Evolutionary conservation across 2,797 vertebrate genomes (phyloP).

Genomic region (Diplodus puntazzo): DNA sequence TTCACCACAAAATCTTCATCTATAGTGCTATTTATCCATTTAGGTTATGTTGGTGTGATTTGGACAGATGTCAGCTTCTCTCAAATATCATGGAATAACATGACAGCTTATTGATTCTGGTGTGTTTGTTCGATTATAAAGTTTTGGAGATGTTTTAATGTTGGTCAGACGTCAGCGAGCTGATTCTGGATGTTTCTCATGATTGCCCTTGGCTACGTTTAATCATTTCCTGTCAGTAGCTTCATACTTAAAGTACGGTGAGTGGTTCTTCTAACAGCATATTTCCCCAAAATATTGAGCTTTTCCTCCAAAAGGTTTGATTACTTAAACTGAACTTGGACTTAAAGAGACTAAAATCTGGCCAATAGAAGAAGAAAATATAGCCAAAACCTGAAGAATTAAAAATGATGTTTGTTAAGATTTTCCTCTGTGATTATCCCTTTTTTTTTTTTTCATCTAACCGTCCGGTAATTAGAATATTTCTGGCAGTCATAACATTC

Average conservation of each 20-base stretch:
- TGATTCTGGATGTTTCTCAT: too few relatives aligned
- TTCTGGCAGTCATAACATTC: background rate
- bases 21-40: too few relatives aligned
- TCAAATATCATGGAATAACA: too few relatives aligned
- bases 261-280: background rate
- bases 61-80: too few relatives aligned
- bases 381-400: slow-evolving; percentile 2
- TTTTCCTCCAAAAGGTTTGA: background rate
- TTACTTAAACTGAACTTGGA: background rate
- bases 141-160: background rate
- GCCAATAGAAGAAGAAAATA: background rate
- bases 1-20: too few relatives aligned
- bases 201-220: background rate
- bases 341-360: background rate
- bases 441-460: slow-evolving; percentile 19
- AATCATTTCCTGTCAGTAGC: too few relatives aligned
- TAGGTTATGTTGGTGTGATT: too few relatives aligned
- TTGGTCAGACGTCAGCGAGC: background rate
- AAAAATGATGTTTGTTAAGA: background rate
- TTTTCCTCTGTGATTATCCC: slow-evolving; percentile 15
- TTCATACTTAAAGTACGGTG: too few relatives aligned
- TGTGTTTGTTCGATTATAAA: too few relatives aligned
- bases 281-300: background rate
- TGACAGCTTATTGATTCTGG: too few relatives aligned
- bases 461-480: slow-evolving; percentile 5